These are phyloP conservation scores for Sciurus niger DNA, from an alignment of 2,113 vertebrate genomes.

Conservation along the genomic window DNA sequence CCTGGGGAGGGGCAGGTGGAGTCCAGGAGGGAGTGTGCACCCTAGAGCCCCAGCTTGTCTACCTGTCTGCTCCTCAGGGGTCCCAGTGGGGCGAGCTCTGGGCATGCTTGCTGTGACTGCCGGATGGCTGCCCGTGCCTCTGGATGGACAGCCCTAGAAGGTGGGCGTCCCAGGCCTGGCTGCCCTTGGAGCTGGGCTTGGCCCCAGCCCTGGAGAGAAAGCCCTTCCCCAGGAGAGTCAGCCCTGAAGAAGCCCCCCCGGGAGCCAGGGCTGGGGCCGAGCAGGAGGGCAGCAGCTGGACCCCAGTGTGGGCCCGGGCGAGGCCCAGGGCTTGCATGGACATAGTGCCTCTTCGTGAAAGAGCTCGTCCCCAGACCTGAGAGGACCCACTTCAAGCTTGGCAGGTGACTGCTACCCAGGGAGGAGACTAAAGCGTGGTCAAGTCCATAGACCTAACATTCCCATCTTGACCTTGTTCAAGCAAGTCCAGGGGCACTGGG, in stretches of 20 bases:
- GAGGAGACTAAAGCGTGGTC: not conserved
- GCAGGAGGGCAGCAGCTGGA: accelerated
- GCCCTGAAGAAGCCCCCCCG: accelerated
- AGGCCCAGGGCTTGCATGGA: not conserved
- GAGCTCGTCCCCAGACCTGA: no score
- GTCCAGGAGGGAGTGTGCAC: not conserved
- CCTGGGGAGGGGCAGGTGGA: slow-evolving; percentile 22
- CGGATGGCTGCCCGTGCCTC: not conserved
- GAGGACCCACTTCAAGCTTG: accelerated
- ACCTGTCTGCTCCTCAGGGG: not conserved
- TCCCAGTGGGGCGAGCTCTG: not conserved
- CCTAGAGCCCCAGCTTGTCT: not conserved
- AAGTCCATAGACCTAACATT: not conserved
- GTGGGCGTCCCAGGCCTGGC: not conserved
- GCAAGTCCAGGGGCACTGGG: no score
- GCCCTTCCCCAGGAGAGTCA: no score
- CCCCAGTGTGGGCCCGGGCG: not conserved
- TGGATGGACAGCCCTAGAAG: not conserved
- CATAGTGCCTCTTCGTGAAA: no score
- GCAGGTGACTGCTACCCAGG: not conserved
- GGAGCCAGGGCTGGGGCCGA: no score
- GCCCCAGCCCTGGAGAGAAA: not conserved
- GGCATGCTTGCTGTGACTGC: not conserved
- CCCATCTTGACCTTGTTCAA: not conserved
- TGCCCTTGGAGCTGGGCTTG: not conserved